Conservation (phyloP, 1,140 invertebrate species). For the Trachelipus rathkii region DNA sequence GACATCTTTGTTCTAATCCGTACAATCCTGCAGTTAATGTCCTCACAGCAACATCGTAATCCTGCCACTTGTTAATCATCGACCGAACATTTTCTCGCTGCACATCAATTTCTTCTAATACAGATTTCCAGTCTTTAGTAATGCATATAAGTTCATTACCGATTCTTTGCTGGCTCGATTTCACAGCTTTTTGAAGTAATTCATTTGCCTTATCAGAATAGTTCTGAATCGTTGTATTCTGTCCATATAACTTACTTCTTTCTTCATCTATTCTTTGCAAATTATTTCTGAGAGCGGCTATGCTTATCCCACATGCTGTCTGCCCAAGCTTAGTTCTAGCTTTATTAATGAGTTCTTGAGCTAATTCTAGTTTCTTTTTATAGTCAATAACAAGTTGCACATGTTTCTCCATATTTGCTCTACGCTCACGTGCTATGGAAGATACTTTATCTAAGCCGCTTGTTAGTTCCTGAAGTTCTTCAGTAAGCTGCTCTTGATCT, state of each 20-base stretch:
- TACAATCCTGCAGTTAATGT: slow-evolving; percentile 60
- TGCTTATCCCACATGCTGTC: slow-evolving; percentile 66
- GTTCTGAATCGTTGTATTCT: slow-evolving; percentile 37
- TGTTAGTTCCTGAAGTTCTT: slow-evolving; percentile 55
- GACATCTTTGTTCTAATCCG: slow-evolving; percentile 64
- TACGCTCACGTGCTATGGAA: slow-evolving; percentile 48
- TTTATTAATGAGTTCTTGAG: slow-evolving; percentile 66
- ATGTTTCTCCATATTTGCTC: slow-evolving; percentile 35
- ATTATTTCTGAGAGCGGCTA: slow-evolving; percentile 68
- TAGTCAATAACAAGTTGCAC: slow-evolving; percentile 57
- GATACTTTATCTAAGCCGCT: slow-evolving; percentile 41
- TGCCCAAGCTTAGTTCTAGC: slow-evolving; percentile 69
- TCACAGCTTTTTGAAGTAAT: slow-evolving; percentile 34
- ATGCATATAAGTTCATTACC: slow-evolving; percentile 60
- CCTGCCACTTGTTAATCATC: slow-evolving; percentile 66
- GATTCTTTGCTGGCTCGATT: slow-evolving; percentile 59
- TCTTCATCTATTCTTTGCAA: slow-evolving; percentile 47
- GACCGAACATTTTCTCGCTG: slow-evolving; percentile 61
- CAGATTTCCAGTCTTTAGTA: slow-evolving; percentile 67
- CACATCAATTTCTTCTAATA: slow-evolving; percentile 65
- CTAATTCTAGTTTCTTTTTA: slow-evolving; percentile 67
- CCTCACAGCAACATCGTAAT: slow-evolving; percentile 65
- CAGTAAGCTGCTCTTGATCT: slow-evolving; percentile 74
- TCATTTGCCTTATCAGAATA: slow-evolving; percentile 41
- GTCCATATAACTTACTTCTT: slow-evolving; percentile 35